Conservation (phyloP, 2,113 vertebrate species). For the Nibea coibor region DNA sequence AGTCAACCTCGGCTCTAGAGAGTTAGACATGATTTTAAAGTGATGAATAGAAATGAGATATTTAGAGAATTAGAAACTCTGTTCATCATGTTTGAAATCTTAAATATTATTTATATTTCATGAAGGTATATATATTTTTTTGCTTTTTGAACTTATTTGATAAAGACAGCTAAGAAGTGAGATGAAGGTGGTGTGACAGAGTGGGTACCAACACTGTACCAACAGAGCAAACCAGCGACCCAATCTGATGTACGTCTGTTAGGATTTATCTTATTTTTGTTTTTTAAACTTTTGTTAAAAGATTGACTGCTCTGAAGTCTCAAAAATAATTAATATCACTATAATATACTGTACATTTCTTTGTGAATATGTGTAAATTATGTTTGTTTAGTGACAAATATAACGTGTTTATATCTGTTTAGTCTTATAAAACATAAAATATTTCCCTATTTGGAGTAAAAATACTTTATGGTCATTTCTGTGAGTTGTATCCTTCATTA, state of each 20-base stretch:
- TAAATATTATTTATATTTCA: not conserved
- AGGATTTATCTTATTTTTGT: not conserved
- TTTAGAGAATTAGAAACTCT: too few species aligned
- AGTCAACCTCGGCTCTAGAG: not conserved
- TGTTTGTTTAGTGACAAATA: not conserved
- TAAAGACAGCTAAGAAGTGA: too few species aligned
- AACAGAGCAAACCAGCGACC: too few species aligned
- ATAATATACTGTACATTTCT: not conserved
- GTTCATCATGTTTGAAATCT: too few species aligned
- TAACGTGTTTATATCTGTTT: not conserved
- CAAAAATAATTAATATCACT: too few species aligned
- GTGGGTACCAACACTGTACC: too few species aligned
- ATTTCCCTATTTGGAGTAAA: not conserved
- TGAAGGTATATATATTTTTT: too few species aligned
- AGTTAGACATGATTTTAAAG: not conserved
- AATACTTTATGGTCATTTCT: not conserved
- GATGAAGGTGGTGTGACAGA: too few species aligned
- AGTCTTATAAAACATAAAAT: not conserved
- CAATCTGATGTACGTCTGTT: not conserved
- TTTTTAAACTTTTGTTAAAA: not conserved
- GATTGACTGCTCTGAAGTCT: not conserved
- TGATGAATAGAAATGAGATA: not conserved
- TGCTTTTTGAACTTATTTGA: too few species aligned
- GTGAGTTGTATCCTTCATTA: not conserved
- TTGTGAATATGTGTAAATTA: not conserved